Evolutionary conservation across 2,113 vertebrate genomes (phyloP).

Genomic region (Indicator indicator): DNA sequence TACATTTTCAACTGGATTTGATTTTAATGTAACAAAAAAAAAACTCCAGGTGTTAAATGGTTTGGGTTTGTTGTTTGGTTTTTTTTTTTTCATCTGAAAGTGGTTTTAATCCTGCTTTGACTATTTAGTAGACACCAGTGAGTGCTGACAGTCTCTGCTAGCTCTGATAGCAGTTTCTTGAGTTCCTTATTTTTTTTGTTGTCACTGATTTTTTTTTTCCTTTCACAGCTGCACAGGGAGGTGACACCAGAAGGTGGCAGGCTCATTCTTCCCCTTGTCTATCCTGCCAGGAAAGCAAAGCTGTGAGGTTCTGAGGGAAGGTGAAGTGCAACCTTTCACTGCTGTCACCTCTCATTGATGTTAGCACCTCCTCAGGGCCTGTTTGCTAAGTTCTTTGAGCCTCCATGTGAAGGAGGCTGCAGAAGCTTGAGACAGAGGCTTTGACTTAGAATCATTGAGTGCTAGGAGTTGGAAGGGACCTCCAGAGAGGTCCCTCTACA

Average conservation of each 20-base stretch:
- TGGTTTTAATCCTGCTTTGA: background rate
- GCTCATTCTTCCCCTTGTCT: background rate
- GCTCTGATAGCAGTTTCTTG: background rate
- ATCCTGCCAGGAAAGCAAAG: background rate
- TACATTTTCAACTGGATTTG: background rate
- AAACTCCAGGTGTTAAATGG: background rate
- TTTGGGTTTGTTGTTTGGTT: background rate
- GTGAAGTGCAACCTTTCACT: background rate
- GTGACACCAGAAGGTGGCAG: slow-evolving; percentile 45
- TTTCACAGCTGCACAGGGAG: background rate
- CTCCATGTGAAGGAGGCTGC: background rate
- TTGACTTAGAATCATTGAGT: background rate
- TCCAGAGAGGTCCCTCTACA: background rate
- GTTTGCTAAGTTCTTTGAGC: background rate
- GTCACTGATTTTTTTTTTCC: background rate
- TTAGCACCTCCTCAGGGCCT: background rate
- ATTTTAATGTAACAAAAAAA: no score
- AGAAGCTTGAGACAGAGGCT: background rate
- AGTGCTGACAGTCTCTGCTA: background rate
- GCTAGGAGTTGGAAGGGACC: no score
- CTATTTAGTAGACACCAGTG: background rate
- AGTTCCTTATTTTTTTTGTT: background rate
- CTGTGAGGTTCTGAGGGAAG: background rate
- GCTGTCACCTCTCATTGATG: background rate
- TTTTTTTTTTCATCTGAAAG: background rate